phyloP scores from a whole-genome alignment of 30 jellyfish, hydroid and myxozoan genomes.

The Calvadosia cruxmelitensis region DNA sequence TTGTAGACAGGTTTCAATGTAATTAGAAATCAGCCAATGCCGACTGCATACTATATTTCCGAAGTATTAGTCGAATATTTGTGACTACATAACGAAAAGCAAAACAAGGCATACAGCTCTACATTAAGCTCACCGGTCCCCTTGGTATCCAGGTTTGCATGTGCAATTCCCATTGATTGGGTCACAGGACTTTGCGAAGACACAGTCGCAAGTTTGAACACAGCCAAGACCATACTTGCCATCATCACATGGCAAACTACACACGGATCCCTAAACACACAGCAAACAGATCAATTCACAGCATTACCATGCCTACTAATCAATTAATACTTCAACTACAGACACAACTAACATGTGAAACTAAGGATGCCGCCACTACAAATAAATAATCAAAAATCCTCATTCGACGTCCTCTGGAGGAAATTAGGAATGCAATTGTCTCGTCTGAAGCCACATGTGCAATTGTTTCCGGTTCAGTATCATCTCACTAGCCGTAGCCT shows the following conservation, averaged over 20 bases:
- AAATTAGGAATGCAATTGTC: no score
- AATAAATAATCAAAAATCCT: no score
- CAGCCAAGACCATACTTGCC: slow-evolving; percentile 31
- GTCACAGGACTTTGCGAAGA: slow-evolving; percentile 15
- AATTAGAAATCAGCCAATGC: not conserved
- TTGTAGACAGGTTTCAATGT: not conserved
- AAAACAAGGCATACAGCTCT: not conserved
- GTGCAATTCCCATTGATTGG: slow-evolving; percentile 28
- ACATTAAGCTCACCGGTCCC: slow-evolving; percentile 34
- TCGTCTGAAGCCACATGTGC: no score
- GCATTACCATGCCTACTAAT: no score
- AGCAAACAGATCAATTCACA: no score
- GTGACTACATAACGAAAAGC: no score
- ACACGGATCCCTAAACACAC: slow-evolving; percentile 18
- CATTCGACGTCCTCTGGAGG: no score
- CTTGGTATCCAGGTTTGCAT: slow-evolving; percentile 48
- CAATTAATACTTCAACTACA: no score
- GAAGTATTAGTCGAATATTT: not conserved
- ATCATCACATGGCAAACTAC: slow-evolving; percentile 19
- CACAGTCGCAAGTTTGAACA: slow-evolving; percentile 20
- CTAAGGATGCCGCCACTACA: no score
- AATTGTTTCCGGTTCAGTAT: no score
- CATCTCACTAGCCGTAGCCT: no score
- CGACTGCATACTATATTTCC: not conserved
- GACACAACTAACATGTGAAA: no score